These are phyloP conservation scores for Eutrigla gurnardus DNA, from an alignment of 2,797 vertebrate species.

Conservation along the genomic window DNA sequence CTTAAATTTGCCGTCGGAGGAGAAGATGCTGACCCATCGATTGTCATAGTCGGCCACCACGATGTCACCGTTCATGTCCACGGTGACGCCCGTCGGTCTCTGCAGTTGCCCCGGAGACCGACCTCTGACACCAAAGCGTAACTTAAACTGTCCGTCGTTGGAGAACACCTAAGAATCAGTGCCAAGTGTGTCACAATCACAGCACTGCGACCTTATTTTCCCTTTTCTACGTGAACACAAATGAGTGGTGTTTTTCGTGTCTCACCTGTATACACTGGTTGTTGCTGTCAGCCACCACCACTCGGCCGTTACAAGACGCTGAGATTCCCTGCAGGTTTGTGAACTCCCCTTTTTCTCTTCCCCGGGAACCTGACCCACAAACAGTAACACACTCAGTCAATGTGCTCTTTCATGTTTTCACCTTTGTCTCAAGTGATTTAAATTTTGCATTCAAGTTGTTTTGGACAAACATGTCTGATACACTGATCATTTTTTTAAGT, in stretches of 20 bases:
- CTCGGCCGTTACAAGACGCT: conserved; percentile 89
- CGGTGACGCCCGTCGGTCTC: conserved; percentile 92
- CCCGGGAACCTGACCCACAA: conserved; percentile 87
- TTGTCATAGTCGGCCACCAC: conserved; percentile 97
- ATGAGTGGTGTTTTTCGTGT: not conserved
- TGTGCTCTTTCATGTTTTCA: conserved; percentile 14
- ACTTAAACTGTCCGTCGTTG: conserved; percentile 96
- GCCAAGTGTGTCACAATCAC: not conserved
- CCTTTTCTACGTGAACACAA: not conserved
- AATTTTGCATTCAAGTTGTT: not conserved
- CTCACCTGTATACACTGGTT: conserved; percentile 97
- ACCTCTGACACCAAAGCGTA: conserved; percentile 94
- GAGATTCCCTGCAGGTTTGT: conserved; percentile 97
- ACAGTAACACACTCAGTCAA: conserved; percentile 10
- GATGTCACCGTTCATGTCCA: conserved; percentile 94
- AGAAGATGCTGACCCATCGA: conserved; percentile 98
- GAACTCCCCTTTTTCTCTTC: conserved; percentile 96
- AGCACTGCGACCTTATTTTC: not conserved
- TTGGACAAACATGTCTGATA: not conserved
- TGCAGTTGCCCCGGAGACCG: conserved; percentile 97
- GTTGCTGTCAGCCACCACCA: conserved; percentile 98
- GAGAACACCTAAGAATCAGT: conserved; percentile 88
- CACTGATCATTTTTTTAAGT: not conserved
- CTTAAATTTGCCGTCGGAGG: conserved; percentile 97
- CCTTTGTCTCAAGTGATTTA: not conserved